Conservation (phyloP, 1,140 invertebrate species). For the fruit fly (Drosophila melanogaster) region DNA sequence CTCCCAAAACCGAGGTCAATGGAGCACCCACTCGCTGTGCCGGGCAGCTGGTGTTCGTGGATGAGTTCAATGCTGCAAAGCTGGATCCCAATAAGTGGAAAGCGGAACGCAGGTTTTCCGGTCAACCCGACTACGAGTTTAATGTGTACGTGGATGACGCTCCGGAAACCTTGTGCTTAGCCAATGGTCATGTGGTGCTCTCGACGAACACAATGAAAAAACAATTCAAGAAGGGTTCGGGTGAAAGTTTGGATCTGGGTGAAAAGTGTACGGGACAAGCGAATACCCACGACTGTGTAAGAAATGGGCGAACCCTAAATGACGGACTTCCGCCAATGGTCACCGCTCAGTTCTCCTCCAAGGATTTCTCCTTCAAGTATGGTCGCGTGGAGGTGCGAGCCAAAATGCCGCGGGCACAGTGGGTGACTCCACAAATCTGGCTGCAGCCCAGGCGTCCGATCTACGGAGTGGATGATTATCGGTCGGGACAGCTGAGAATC, state of each 20-base stretch:
- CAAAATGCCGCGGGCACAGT: constrained; percentile 89
- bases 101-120: constrained; percentile 81
- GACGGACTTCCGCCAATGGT: constrained; percentile 86
- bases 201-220: constrained; percentile 86
- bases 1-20: constrained; percentile 54
- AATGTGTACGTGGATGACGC: constrained; percentile 87
- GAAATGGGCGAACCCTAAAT: constrained; percentile 37
- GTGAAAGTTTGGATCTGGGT: constrained; percentile 84
- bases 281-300: constrained; percentile 83
- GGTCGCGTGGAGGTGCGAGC: constrained; percentile 89
- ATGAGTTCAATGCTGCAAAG: constrained; percentile 84
- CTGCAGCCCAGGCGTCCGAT: constrained; percentile 84
- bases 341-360: constrained; percentile 88
- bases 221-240: constrained; percentile 81
- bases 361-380: constrained; percentile 88
- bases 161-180: constrained; percentile 85
- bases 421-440: constrained; percentile 89
- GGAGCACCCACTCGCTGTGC: constrained; percentile 84
- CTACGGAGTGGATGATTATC: constrained; percentile 84
- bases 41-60: constrained; percentile 86
- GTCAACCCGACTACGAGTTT: constrained; percentile 87
- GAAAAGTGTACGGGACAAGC: constrained; percentile 85
- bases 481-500: constrained; percentile 85
- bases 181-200: constrained; percentile 86
- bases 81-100: constrained; percentile 80